Evolutionary conservation across 2,888 invertebrate species (phyloP), one percentile per base, ranked within the genome.

Genomic region (Trileptium ribeirensis): DNA sequence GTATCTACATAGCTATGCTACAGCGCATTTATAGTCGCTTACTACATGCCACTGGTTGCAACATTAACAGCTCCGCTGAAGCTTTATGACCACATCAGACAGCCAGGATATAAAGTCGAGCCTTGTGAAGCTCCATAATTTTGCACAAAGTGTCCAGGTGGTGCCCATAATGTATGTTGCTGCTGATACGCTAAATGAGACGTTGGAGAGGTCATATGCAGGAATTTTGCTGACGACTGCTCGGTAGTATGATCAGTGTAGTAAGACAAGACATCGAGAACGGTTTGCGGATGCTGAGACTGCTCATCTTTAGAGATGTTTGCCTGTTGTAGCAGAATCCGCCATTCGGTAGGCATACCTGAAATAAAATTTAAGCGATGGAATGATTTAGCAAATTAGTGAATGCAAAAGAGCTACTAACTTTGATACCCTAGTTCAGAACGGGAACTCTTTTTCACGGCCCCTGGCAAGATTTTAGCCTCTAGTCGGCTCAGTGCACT

Each of bases 261-360:
- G 94, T 96, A 97, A 90, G 96, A 97, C 83, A 99, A 93, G 80
- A 98, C 98, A 91, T 99, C 98, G 85, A 99, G 91, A 82, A 99
- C 98, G 79, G 99, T 99, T 90, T 99, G 99, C 0, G 99, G 99
- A 91, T 99, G 98, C 90, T 96, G 96, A 92, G 97, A 97, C 91
- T 99, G 98, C 89, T 99, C 99, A 90, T 95, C 95, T 89, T 98
- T 97, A 90, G 96, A 96, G 90, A 99, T 99, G 90, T 98, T 97
- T 82, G 98, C 97, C 86, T 94, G 94, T 93, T 96, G 96, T 88
- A 99, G 92, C 87, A 99, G 91, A 88, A 94, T 92, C 83, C 95
- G 95, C 99, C 99, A 99, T 87, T 96, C 95, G 90, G 97, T 96
- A 82, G 99, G 99, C 98, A 99, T 98, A 83, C 98, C 98, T 97